Evolutionary conservation across 1,140 invertebrate genomes (phyloP).

Genomic region (Cydia amplana): DNA sequence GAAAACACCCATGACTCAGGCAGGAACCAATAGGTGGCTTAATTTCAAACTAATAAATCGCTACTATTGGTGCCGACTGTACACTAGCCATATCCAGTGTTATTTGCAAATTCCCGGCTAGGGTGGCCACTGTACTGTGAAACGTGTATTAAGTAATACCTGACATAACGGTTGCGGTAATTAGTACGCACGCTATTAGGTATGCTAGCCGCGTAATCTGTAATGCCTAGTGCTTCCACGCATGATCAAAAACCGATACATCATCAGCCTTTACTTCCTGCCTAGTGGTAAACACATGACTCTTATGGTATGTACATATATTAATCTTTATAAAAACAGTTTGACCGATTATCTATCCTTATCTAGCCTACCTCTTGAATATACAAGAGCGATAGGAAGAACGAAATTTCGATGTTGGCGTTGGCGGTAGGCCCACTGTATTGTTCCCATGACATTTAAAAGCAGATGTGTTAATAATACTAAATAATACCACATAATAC

Average conservation of each 20-base stretch:
- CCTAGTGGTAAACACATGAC: too few relatives aligned
- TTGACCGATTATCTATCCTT: background rate
- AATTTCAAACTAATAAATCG: too few relatives aligned
- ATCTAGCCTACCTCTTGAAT: too few relatives aligned
- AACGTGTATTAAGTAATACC: constrained; percentile 22
- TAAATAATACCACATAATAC: too few relatives aligned
- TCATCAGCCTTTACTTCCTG: background rate
- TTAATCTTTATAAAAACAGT: too few relatives aligned
- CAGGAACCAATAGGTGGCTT: too few relatives aligned
- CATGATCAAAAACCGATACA: background rate
- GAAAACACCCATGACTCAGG: too few relatives aligned
- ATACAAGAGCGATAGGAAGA: too few relatives aligned
- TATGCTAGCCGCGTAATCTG: constrained; percentile 4
- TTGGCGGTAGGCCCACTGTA: too few relatives aligned
- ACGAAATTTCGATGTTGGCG: too few relatives aligned
- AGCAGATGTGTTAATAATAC: background rate
- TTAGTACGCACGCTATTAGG: constrained; percentile 16
- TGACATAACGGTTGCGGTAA: constrained; percentile 35
- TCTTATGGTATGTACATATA: too few relatives aligned
- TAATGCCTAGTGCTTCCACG: constrained; percentile 12
- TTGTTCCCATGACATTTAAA: background rate
- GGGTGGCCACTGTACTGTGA: constrained; percentile 15
- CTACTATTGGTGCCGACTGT: background rate
- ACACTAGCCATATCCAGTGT: background rate
- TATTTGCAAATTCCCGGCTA: background rate